phyloP scores from a whole-genome alignment of 2,797 vertebrate species.

The Serranus cabrilla region DNA sequence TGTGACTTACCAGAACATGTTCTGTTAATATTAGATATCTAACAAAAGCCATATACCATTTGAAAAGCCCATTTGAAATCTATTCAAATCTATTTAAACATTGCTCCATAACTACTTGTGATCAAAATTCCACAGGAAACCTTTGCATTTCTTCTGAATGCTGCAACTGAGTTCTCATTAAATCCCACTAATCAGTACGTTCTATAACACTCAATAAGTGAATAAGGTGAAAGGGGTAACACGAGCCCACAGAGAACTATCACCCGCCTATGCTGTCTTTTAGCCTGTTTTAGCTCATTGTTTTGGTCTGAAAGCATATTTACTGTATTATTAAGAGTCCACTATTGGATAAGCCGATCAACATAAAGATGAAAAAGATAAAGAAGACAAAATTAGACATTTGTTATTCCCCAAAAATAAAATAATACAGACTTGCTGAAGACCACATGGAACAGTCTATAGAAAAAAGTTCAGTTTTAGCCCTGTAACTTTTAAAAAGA shows the following conservation, averaged over 20 bases:
- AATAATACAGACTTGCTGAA: neutral
- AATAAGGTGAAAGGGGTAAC: neutral
- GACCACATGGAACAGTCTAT: neutral
- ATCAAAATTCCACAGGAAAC: neutral
- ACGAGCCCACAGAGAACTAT: neutral
- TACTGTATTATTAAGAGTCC: too few species aligned
- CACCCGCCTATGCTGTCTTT: neutral
- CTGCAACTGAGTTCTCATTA: neutral
- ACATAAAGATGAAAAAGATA: too few species aligned
- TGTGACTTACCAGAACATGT: too few species aligned
- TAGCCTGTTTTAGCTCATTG: neutral
- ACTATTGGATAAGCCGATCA: too few species aligned
- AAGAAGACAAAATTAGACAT: too few species aligned
- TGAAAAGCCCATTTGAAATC: too few species aligned
- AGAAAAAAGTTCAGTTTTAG: constrained; percentile 4
- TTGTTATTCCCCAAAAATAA: neutral
- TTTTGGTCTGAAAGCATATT: neutral
- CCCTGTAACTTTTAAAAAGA: constrained; percentile 19
- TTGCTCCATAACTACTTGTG: neutral
- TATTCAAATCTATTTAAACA: too few species aligned
- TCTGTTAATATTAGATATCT: too few species aligned
- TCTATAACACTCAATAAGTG: neutral
- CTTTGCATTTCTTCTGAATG: neutral
- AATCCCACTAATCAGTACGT: neutral
- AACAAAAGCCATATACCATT: too few species aligned